Base-by-base conservation (phyloP, 2,113 vertebrate species). In the Chrysemys picta region DNA sequence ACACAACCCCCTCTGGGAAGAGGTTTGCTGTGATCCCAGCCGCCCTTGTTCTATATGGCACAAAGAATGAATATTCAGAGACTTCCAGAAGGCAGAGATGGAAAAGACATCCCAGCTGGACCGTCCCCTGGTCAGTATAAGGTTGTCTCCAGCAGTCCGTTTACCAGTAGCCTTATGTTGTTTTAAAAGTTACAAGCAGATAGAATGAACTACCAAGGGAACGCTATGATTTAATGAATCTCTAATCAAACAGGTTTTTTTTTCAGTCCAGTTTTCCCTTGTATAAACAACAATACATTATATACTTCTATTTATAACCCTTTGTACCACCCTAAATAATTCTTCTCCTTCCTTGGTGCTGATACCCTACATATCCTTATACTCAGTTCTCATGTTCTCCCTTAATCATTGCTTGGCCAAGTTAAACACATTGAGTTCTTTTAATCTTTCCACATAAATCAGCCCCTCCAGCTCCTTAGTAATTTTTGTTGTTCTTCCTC, bases 11-110 rank as follows among this genome's bases (percentile, higher is more conserved):
- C 38, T 50, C 62, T 76, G 57, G 85, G 90, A 89, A 90, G 84
- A 85, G 50, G 3, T 87, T 96, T 93, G 6, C 53, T 93, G 62
- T 91, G 47, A 94, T 96, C 83, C 53, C 76, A 45, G 22, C 59
- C 87, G 10, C 9, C 86, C 22, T 25, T 94, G 62, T 82, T 42
- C 35, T 76, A 87, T 85, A 90, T 87, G 59, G 56, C 8, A 80
- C 13, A 19, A 35, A 69, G 76, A 90, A 94, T 57, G 25, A 47
- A 38, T 79, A 0, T 0, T 25, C 3, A 3, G 27, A 87, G 62
- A 29, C 76, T 83, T 52, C 35, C 85, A 94, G 80, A 52, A 96
- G 82, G 80, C 47, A 59, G 87, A 88, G 59, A 45, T 31, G 52
- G 88, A 80, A 91, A 87, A 81, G 6, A 5, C 59, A 82, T 35